Evolutionary conservation across 2,888 invertebrate genomes (phyloP).

Genomic region (Tineola bisselliella): DNA sequence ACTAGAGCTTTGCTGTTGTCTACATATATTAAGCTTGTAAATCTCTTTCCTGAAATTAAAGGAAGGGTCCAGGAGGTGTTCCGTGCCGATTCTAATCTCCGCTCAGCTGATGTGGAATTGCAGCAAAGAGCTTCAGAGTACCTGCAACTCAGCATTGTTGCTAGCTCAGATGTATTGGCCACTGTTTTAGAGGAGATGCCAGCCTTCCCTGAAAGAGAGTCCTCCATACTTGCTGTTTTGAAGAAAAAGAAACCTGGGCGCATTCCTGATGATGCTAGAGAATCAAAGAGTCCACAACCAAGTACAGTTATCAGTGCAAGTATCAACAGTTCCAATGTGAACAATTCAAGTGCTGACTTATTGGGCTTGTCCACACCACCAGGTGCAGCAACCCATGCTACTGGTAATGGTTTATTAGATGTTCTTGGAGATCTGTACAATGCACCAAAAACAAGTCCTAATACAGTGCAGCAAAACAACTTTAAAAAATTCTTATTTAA

Average conservation of each 20-base stretch:
- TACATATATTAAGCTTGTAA: slow-evolving; percentile 99
- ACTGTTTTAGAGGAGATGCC: slow-evolving; percentile 99
- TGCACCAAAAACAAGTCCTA: slow-evolving; percentile 68
- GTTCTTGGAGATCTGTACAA: slow-evolving; percentile 90
- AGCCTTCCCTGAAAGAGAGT: slow-evolving; percentile 98
- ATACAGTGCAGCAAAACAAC: slow-evolving; percentile 79
- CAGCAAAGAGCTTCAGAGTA: slow-evolving; percentile 99
- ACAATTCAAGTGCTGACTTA: slow-evolving; percentile 79
- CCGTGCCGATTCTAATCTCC: slow-evolving; percentile 91
- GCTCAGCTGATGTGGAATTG: slow-evolving; percentile 97
- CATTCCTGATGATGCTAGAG: slow-evolving; percentile 87
- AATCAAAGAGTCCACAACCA: slow-evolving; percentile 80
- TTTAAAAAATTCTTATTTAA: slow-evolving; percentile 96
- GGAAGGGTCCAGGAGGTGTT: slow-evolving; percentile 95
- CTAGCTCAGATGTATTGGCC: slow-evolving; percentile 96
- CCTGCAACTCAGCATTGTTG: slow-evolving; percentile 93
- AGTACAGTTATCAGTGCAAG: slow-evolving; percentile 61
- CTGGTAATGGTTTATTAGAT: slow-evolving; percentile 85
- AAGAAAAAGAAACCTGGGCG: slow-evolving; percentile 98
- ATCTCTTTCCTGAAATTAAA: slow-evolving; percentile 98
- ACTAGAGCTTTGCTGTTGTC: slow-evolving; percentile 96
- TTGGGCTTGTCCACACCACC: slow-evolving; percentile 90
- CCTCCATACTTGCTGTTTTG: slow-evolving; percentile 95
- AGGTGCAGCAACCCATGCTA: slow-evolving; percentile 71
- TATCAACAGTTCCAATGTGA: slow-evolving; percentile 58